A percentile compares a stretch with the other conserved stretches of the same genome.
phyloP scores from a whole-genome alignment of 2,113 vertebrate species.

The Anseranas semipalmata region DNA sequence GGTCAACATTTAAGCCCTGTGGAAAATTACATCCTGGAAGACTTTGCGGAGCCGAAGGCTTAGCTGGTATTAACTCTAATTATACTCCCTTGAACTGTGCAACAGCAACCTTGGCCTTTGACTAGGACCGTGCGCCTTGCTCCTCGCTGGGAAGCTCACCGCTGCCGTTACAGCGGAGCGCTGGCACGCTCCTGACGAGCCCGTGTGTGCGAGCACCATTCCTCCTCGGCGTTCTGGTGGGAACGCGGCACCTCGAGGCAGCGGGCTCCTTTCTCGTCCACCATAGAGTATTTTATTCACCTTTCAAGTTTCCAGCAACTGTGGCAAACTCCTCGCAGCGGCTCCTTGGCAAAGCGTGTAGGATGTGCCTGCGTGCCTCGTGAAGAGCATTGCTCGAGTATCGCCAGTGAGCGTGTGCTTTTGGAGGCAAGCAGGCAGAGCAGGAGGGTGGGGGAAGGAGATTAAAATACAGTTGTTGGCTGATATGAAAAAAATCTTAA shows the following conservation, averaged over 20 bases:
- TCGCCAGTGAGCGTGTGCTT: neutral
- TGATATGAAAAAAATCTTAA: constrained; percentile 11
- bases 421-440: neutral
- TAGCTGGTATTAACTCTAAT: constrained; percentile 50
- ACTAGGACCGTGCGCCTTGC: neutral
- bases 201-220: rapidly evolving
- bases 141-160: neutral
- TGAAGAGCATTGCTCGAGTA: neutral
- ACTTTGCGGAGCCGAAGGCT: constrained; percentile 48
- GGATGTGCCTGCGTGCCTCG: neutral
- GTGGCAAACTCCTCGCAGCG: neutral
- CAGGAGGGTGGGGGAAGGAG: neutral
- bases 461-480: constrained; percentile 47
- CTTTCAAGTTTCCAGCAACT: neutral
- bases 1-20: constrained; percentile 37
- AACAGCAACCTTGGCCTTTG: neutral
- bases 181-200: rapidly evolving
- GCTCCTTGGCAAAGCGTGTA: neutral
- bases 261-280: neutral
- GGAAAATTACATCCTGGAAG: constrained; percentile 61
- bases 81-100: neutral
- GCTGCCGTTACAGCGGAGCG: rapidly evolving
- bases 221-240: neutral
- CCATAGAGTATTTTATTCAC: neutral
- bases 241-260: neutral